These are phyloP conservation scores for Myripristis jacobus DNA, from an alignment of 2,797 vertebrate species.

Conservation along the genomic window DNA sequence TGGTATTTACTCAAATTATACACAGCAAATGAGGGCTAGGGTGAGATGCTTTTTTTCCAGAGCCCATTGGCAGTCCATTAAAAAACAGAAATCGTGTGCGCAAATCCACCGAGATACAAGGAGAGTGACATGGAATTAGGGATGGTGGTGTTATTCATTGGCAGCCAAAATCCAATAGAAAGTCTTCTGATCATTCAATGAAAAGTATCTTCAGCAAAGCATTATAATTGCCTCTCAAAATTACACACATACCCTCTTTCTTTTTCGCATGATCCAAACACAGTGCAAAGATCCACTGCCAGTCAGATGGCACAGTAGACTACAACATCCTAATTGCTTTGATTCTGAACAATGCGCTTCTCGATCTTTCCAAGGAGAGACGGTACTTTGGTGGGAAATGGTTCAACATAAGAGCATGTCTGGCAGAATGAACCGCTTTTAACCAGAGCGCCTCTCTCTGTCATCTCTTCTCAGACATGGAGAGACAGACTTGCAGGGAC, in stretches of 20 bases:
- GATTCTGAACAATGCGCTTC: conserved; percentile 58
- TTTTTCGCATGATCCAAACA: conserved; percentile 59
- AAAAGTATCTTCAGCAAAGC: conserved; percentile 55
- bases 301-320: conserved; percentile 49
- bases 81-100: conserved; percentile 33
- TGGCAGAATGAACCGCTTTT: conserved; percentile 57
- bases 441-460: conserved; percentile 60
- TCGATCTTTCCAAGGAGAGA: conserved; percentile 36
- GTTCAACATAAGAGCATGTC: conserved; percentile 48
- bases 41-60: conserved; percentile 43
- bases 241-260: neutral
- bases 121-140: conserved; percentile 57
- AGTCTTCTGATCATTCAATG: conserved; percentile 55
- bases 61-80: conserved; percentile 65
- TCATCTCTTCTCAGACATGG: conserved; percentile 58
- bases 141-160: conserved; percentile 43
- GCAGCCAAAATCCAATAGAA: conserved; percentile 57
- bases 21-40: conserved; percentile 56
- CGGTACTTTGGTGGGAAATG: conserved; percentile 31
- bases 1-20: conserved; percentile 71
- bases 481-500: conserved; percentile 69
- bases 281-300: conserved; percentile 46
- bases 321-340: conserved; percentile 60
- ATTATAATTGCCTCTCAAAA: conserved; percentile 50
- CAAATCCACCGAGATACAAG: conserved; percentile 58